Percentiles rank a stretch among this genome's conserved stretches.
Conservation (phyloP, 2,113 vertebrate genomes). For the Pipa parva region DNA sequence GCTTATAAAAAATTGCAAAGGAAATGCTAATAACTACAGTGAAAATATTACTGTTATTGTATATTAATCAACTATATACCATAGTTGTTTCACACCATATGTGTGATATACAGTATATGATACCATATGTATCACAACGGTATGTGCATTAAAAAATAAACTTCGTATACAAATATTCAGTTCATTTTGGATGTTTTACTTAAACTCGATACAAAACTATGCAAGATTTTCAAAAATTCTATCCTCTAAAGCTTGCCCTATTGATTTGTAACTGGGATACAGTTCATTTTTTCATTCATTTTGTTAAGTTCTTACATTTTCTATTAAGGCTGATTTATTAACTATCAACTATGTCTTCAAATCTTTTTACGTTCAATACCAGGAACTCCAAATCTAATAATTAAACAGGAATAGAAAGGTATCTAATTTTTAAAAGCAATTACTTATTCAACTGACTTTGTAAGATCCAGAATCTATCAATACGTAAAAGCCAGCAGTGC, state of each 20-base stretch:
- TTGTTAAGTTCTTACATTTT: background rate
- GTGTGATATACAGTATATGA: too few species aligned
- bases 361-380: background rate
- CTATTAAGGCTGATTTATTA: background rate
- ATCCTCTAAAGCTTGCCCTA: background rate
- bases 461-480: slow-evolving; percentile 21
- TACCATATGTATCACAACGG: too few species aligned
- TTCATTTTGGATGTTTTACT: too few species aligned
- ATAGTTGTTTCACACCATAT: too few species aligned
- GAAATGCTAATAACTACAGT: too few species aligned
- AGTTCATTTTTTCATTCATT: background rate
- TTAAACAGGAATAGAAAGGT: slow-evolving; percentile 18
- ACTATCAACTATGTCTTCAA: background rate
- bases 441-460: slow-evolving; percentile 24
- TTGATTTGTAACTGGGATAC: background rate
- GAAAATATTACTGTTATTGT: too few species aligned
- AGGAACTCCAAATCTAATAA: slow-evolving; percentile 10
- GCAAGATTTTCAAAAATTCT: too few species aligned
- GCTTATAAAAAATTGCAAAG: too few species aligned
- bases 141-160: too few species aligned
- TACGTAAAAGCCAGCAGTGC: slow-evolving; percentile 17
- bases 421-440: slow-evolving; percentile 23
- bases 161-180: too few species aligned
- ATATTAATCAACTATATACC: too few species aligned
- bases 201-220: too few species aligned